Evolutionary conservation across 2,113 vertebrate genomes (phyloP), one percentile per base, ranked within the genome.

Genomic region (Pithys albifrons): DNA sequence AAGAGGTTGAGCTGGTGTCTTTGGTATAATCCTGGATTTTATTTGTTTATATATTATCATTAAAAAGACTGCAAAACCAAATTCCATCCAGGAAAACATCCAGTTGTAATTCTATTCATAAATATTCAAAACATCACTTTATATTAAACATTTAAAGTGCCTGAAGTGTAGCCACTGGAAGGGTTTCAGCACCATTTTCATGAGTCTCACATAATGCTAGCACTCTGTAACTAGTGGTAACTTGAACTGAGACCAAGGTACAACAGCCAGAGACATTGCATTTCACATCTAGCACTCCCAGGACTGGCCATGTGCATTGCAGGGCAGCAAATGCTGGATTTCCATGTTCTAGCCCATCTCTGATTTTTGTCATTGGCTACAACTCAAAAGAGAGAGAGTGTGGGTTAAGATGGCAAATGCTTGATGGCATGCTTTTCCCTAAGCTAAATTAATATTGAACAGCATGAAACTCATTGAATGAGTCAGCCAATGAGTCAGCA

Each of bases 401-500:
- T 39, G 19, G 64, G 14, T 52, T 80, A 78, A 69, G n/a, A 72
- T 74, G 55, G 35, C 39, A 86, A 85, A 80, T 74, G 39, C 51
- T 91, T 37, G n/a, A 54, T 76, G 81, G n/a, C 37, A 45, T 45
- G 39, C 19, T 93, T 91, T 81, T 88, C 61, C 37, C 64, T 85
- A 28, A 88, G 67, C 59, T 91, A 85, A 91, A 94, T 96, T 66
- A 91, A 87, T 93, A 89, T 9, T 93, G 80, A 88, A 84, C 58
- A 93, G 66, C 45, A 57, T 79, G 61, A 94, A 95, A 73, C 51
- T 83, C 88, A 35, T 39, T 78, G 45, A 82, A 73, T 93, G 88
- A 88, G 74, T 96, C 95, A 97, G 57, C 16, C 71, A 80, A 25
- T 95, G 89, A 97, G 58, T 96, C 88, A 95, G 86, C 80, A 94